Base-by-base conservation (phyloP, 2,113 vertebrate genomes). In the Corythoichthys haematopterus region DNA sequence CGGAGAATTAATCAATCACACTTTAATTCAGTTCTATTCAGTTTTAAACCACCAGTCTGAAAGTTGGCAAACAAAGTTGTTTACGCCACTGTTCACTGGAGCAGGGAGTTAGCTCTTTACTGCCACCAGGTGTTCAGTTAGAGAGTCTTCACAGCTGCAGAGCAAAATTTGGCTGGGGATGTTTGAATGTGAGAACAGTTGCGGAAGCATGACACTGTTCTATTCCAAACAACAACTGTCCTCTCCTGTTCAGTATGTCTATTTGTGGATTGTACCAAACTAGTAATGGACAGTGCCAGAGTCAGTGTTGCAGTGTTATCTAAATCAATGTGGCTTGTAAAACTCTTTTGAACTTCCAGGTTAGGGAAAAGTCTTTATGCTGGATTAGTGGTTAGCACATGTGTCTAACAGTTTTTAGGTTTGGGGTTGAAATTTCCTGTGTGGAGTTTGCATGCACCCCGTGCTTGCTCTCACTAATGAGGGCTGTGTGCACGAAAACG, bases 11-110 rank as follows among this genome's bases (percentile, higher is more conserved):
- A 13, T 28, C 2, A 43, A 33, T 12, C 53, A 20, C 6, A 0
- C n/a, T 37, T 28, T 2, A 8, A 35, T 36, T 33, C 12, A 64
- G 12, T 45, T 3, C 35, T 45, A 40, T 47, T 52, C 64, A 66
- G 3, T 58, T 45, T 7, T 60, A 70, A 69, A 67, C 11, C 10
- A 72, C 76, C 38, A 69, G 71, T 61, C 64, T 65, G 76, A 66
- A 12, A 20, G 16, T 61, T 61, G 74, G 83, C 85, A 85, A 88
- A 84, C 79, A 79, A 86, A 85, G 77, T 90, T 88, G 90, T 89
- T 90, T 87, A 85, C 84, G 62, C 64, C 75, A 88, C 83, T 83
- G 80, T 85, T 85, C 70, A 33, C 20, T 16, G n/a, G 52, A 57
- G 60, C 12, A 20, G 50, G 38, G 52, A 38, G 20, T 57, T 36